phyloP scores from a whole-genome alignment of 2,888 invertebrate species.

The Hyppa rectilinea region DNA sequence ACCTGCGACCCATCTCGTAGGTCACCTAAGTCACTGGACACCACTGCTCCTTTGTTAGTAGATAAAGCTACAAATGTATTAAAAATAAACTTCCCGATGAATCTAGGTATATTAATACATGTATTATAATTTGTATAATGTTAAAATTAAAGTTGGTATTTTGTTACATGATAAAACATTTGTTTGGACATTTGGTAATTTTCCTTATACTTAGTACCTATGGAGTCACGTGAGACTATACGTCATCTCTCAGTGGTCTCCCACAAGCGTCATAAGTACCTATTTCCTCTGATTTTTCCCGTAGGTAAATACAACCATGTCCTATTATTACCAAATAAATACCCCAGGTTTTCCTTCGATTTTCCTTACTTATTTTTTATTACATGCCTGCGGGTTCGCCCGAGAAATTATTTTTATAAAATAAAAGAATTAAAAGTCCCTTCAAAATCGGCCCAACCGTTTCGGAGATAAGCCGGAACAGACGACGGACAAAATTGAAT shows the following conservation, averaged over 20 bases:
- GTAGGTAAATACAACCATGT: neutral
- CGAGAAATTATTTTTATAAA: too few relatives aligned
- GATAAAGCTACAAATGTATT: neutral
- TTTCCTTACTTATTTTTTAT: neutral
- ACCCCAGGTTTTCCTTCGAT: neutral
- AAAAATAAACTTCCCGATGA: neutral
- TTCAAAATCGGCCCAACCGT: too few relatives aligned
- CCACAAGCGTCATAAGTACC: neutral
- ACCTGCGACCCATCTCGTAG: too few relatives aligned
- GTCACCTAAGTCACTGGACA: too few relatives aligned
- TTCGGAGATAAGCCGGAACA: too few relatives aligned
- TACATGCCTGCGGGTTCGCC: too few relatives aligned
- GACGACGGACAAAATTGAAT: too few relatives aligned
- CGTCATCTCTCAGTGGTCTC: neutral
- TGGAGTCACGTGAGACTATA: neutral
- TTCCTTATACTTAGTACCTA: neutral
- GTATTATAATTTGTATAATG: neutral
- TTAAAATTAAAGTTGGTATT: neutral
- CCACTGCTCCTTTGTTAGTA: too few relatives aligned
- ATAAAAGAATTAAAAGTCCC: too few relatives aligned
- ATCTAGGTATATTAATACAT: neutral
- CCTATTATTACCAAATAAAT: neutral
- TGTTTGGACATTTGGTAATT: neutral
- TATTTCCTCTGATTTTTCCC: constrained; percentile 8
- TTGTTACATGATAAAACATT: neutral